phyloP scores from a whole-genome alignment of 2,113 vertebrate genomes.

The Stigmatopora argus region DNA sequence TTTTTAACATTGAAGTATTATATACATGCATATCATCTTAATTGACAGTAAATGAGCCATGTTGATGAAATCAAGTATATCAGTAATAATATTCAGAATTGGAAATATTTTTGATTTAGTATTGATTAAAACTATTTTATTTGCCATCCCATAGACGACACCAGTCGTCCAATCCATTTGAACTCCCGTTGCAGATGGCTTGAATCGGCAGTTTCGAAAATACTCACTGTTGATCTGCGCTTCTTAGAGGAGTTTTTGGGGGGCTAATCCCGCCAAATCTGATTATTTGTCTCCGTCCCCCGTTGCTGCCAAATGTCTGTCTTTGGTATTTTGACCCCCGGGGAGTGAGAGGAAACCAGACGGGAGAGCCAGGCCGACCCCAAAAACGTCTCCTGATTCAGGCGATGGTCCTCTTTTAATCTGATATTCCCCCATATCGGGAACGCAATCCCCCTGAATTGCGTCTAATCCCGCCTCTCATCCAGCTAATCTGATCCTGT shows the following conservation, averaged over 20 bases:
- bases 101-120: too few species aligned
- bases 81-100: too few species aligned
- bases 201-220: neutral
- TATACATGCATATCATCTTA: too few species aligned
- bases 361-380: constrained; percentile 28
- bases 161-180: too few species aligned
- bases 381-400: constrained; percentile 5
- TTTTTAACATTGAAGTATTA: too few species aligned
- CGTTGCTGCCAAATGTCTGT: constrained; percentile 36
- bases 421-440: neutral
- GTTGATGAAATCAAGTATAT: too few species aligned
- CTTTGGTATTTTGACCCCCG: neutral
- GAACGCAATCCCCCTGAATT: constrained; percentile 17
- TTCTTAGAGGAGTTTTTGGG: neutral
- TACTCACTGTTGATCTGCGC: constrained; percentile 15
- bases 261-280: constrained; percentile 22
- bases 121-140: too few species aligned
- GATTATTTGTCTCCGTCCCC: constrained; percentile 25
- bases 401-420: neutral
- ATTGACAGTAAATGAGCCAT: too few species aligned
- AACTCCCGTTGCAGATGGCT: too few species aligned
- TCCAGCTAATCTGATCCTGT: constrained; percentile 35
- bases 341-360: too few species aligned
- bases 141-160: too few species aligned
- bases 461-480: constrained; percentile 29